Evolutionary conservation across 1,140 invertebrate genomes (phyloP), one percentile per base, ranked within the genome.

Genomic region (Antheraea mylitta): DNA sequence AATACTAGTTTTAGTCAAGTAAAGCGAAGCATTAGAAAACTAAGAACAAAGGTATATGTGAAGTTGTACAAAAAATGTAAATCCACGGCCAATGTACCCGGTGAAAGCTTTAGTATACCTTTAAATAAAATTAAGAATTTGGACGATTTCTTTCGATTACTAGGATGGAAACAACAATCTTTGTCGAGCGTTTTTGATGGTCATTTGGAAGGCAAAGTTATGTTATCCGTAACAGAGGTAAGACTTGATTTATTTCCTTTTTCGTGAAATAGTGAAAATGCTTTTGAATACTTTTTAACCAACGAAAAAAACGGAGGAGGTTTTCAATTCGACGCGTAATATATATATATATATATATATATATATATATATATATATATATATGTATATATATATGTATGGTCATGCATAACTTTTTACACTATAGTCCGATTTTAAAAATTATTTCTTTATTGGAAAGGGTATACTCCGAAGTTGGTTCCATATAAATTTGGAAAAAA

Each of bases 41-140:
- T 19, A 83, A 77, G 65, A 60, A 79, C 67, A 70, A 85, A 74
- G 68, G 68, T 67, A 66, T 89, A 75, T 63, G 70, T 81, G n/a
- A 85, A 67, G 66, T 74, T 86, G 38, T 84, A 84, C 63, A 89
- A 76, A 67, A 89, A 89, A 81, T 89, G 84, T 61, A 89, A 89
- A 68, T 89, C 87, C 0, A 83, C 80, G 48, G 79, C 87, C 1
- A 82, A 74, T 30, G 78, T 86, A 66, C 67, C 68, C 4, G 65
- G 63, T 59, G 79, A 79, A 67, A 79, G 70, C 63, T 69, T 59
- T 38, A 71, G 18, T 62, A 83, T 75, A 5, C 64, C 77, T 38
- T 67, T 90, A 38, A 78, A 71, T 69, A 86, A 84, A 77, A 85
- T 89, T 59, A 74, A 67, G 9, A 86, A 80, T 72, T 73, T 86